A percentile compares a stretch with the other conserved stretches of the same genome.
Conservation (phyloP, 2,113 vertebrate genomes). For the Alethe castanea region DNA sequence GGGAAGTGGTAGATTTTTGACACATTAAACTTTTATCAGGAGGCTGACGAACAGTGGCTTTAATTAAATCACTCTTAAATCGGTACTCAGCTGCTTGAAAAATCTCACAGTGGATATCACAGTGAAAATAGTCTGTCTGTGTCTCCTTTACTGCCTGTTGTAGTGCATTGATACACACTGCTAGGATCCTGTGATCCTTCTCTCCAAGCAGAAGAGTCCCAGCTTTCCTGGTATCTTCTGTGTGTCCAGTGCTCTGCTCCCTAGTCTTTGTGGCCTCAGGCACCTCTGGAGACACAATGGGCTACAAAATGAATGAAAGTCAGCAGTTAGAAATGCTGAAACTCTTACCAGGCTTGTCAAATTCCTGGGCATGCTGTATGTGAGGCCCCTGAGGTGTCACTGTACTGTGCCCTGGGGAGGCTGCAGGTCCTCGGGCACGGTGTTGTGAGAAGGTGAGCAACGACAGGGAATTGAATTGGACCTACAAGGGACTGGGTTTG, state of each 20-base stretch:
- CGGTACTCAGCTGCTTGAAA: neutral
- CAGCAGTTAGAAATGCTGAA: neutral
- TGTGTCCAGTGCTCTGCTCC: neutral
- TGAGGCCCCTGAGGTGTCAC: neutral
- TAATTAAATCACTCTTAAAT: conserved; percentile 6
- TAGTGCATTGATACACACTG: neutral
- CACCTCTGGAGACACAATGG: neutral
- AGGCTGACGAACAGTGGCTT: neutral
- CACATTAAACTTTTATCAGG: neutral
- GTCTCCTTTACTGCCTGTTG: neutral
- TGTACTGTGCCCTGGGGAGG: neutral
- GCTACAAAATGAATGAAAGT: neutral
- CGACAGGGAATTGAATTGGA: neutral
- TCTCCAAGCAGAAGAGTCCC: neutral
- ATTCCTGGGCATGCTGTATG: neutral
- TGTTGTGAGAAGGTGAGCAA: neutral
- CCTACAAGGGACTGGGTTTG: neutral
- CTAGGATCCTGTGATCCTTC: neutral
- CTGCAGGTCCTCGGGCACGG: neutral
- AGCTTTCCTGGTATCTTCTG: neutral
- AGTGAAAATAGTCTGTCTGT: neutral
- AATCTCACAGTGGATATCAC: neutral
- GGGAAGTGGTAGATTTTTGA: conserved; percentile 12
- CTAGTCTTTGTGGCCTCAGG: neutral
- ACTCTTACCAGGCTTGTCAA: neutral